phyloP scores from a whole-genome alignment of 2,113 vertebrate genomes.

The Orthonyx spaldingii region DNA sequence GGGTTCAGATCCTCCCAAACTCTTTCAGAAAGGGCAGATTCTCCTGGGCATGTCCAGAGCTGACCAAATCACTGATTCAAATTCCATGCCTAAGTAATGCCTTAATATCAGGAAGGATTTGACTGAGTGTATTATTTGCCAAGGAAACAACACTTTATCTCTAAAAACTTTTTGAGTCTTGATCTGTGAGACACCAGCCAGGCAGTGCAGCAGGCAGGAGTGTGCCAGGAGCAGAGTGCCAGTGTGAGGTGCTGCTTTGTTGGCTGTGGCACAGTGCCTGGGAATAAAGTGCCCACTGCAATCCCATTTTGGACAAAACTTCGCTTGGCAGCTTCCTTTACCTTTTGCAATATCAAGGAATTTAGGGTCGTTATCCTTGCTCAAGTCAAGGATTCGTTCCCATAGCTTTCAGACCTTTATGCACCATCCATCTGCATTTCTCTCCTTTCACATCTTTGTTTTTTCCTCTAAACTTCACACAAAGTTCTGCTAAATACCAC shows the following conservation, averaged over 20 bases:
- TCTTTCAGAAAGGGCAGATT: background rate
- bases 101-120: background rate
- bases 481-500: background rate
- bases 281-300: background rate
- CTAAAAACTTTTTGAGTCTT: background rate
- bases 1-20: background rate
- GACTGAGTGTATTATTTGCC: background rate
- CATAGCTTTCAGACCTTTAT: background rate
- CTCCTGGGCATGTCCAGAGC: background rate
- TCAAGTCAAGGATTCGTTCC: background rate
- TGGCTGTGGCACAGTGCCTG: background rate
- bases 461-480: background rate
- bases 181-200: background rate
- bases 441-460: background rate
- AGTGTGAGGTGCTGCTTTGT: background rate
- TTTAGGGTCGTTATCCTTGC: background rate
- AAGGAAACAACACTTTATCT: background rate
- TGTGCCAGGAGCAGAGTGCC: background rate
- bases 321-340: background rate
- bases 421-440: background rate
- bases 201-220: background rate
- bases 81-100: background rate
- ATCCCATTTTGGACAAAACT: background rate
- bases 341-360: background rate
- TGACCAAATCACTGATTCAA: background rate